Evolutionary conservation across 2,797 vertebrate genomes (phyloP), one percentile per base, ranked within the genome.

Genomic region (Acridotheres tristis): DNA sequence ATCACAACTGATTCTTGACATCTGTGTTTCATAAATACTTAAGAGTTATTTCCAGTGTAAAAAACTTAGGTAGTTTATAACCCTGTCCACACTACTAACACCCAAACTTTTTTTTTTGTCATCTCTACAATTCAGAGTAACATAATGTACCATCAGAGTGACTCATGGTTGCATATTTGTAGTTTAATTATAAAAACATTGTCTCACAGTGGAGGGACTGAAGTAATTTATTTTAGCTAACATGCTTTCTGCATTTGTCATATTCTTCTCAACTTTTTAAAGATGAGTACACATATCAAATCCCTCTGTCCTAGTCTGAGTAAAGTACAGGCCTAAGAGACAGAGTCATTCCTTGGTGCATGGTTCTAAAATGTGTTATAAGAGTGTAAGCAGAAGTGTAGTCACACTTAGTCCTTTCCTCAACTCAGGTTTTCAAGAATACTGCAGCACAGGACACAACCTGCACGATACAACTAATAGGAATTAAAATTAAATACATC

Each of bases 181-280:
- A 94, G 85, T 90, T 94, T 95, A 96, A 95, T 95, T 95, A 94
- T 87, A 92, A 96, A 96, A 96, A 94, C 72, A 95, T 77, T 96
- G 82, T 94, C 89, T 96, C 96, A 85, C 68, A 88, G 73, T 68
- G 68, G 87, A 95, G 51, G 65, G 76, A 94, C 71, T 95, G 85
- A 96, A 95, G 93, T 96, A 94, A 94, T 95, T 88, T 95, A 93
- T 95, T 96, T 94, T 94, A 91, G 83, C 90, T 91, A 66, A 85
- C 88, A 89, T 94, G 77, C 71, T 82, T 92, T 84, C 59, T 90
- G 77, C 45, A 94, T 96, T 96, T 94, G 91, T 96, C 91, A 95
- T 94, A 76, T 55, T 93, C 62, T 67, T 86, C 83, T 75, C 29
- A 86, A 50, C 9, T 88, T 94, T 86, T 63, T 88, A 76, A 90